Conservation (phyloP, 2,797 vertebrate genomes). For the Characodon lateralis region DNA sequence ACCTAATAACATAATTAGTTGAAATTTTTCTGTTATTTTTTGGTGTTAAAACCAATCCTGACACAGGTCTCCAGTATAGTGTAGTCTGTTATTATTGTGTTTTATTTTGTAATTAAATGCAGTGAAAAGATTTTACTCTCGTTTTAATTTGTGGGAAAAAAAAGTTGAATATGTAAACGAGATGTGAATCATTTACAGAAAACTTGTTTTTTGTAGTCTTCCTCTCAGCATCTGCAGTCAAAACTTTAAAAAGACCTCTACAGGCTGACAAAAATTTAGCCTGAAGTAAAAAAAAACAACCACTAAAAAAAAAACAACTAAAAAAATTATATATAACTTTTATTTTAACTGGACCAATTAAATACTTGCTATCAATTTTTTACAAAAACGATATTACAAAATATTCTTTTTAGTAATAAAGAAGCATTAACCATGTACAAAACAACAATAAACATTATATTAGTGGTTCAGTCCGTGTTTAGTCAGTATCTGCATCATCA, state of each 20-base stretch:
- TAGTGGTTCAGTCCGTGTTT: neutral
- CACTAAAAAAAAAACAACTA: neutral
- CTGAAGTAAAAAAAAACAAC: neutral
- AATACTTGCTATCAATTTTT: neutral
- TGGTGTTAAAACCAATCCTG: neutral
- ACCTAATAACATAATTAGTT: neutral
- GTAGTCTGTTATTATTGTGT: neutral
- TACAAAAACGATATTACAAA: neutral
- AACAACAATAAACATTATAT: neutral
- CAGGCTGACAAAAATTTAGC: neutral
- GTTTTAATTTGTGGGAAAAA: neutral
- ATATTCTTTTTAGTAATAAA: neutral
- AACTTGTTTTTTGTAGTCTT: too few relatives aligned
- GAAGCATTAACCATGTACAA: neutral
- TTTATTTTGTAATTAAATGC: neutral
- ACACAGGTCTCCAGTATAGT: neutral
- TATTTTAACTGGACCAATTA: slow-evolving; percentile 30
- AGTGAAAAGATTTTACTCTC: neutral
- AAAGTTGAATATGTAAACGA: neutral
- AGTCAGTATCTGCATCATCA: slow-evolving; percentile 86
- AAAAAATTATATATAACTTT: slow-evolving; percentile 3
- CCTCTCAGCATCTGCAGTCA: neutral
- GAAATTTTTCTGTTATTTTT: neutral
- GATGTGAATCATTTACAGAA: too few relatives aligned
- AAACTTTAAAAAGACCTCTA: neutral